Conservation (phyloP, 2,888 invertebrate species). For the Habrosyne pyritoides region DNA sequence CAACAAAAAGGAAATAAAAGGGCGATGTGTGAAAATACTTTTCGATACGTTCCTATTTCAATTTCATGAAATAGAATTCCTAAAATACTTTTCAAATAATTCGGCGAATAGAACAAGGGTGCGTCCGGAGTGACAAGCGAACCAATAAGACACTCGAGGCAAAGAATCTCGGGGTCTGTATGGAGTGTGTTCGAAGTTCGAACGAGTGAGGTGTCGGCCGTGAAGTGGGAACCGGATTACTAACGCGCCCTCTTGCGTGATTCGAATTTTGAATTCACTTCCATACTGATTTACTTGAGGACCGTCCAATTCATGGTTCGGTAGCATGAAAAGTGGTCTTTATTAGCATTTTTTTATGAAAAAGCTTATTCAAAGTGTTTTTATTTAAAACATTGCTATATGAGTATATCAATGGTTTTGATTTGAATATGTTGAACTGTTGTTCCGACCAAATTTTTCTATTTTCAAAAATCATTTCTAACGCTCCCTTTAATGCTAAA, state of each 20-base stretch:
- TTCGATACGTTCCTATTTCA: not conserved
- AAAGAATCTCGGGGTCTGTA: slow-evolving; percentile 5
- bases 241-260: slow-evolving; percentile 46
- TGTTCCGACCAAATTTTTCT: no score
- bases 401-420: no score
- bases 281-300: slow-evolving; percentile 37
- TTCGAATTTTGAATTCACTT: slow-evolving; percentile 49
- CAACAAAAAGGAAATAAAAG: no score
- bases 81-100: not conserved
- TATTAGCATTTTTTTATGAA: not conserved
- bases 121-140: slow-evolving; percentile 46
- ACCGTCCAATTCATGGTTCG: slow-evolving; percentile 29
- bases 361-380: not conserved
- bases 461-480: no score
- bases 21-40: no score
- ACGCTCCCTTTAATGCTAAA: no score
- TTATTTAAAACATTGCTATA: no score
- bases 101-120: slow-evolving; percentile 13
- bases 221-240: slow-evolving; percentile 43
- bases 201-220: slow-evolving; percentile 36
- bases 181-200: slow-evolving; percentile 16
- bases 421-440: no score
- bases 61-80: not conserved
- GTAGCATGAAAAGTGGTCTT: slow-evolving; percentile 14
- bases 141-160: slow-evolving; percentile 41